Conservation (phyloP, 2,888 invertebrate genomes). For the Tipula confusa region DNA sequence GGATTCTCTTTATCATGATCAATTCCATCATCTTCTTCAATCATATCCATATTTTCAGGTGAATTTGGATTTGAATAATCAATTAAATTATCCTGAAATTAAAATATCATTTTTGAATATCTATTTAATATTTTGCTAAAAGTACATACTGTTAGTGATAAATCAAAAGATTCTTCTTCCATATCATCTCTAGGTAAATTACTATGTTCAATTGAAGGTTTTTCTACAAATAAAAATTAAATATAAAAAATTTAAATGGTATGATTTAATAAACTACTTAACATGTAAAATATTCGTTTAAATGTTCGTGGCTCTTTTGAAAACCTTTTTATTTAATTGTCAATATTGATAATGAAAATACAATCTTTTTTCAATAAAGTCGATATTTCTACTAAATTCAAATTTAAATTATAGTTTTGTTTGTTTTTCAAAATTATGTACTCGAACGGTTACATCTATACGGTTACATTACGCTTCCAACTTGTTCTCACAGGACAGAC, state of each 20-base stretch:
- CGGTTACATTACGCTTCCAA: too few relatives aligned
- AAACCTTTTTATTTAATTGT: background rate
- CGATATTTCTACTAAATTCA: background rate
- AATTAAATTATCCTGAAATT: slow-evolving; percentile 25
- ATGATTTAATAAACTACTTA: too few relatives aligned
- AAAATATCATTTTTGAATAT: background rate
- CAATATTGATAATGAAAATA: background rate
- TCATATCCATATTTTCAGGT: background rate
- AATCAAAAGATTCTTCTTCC: background rate
- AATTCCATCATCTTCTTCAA: slow-evolving; percentile 15
- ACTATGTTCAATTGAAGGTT: background rate
- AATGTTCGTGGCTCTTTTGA: background rate
- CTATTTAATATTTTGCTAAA: background rate
- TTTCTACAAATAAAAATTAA: background rate
- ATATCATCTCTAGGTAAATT: background rate
- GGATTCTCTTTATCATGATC: slow-evolving; percentile 4
- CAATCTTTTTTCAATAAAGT: background rate
- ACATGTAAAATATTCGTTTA: background rate
- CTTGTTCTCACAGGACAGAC: too few relatives aligned
- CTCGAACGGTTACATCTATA: too few relatives aligned
- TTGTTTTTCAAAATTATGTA: too few relatives aligned
- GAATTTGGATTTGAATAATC: slow-evolving; percentile 12
- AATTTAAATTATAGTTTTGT: too few relatives aligned
- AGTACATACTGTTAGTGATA: background rate
- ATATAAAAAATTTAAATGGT: too few relatives aligned